Base-by-base conservation (phyloP, 2,888 invertebrate genomes). In the Abscondita cerata region DNA sequence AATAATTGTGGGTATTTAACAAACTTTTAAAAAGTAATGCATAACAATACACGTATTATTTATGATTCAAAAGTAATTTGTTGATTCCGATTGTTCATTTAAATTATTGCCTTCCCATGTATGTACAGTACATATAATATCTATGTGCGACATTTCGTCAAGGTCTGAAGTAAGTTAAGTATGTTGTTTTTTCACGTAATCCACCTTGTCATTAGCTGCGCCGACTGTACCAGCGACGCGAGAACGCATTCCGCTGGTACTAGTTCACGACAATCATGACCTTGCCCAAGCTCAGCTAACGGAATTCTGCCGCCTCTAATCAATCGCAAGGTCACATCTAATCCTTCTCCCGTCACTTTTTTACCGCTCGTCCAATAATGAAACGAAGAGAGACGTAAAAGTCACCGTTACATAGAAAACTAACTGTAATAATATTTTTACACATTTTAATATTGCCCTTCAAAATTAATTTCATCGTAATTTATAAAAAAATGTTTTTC, bases 261-360 rank as follows among this genome's bases (percentile, higher is more conserved):
- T 25, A 25, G 25, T 25, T 25, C 25, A 56, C 57, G 56, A 41
- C 52, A 59, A 63, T 50, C 70, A 68, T 67, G 69, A 70, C 70
- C 70, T 70, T 70, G 70, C 70, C 66, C 70, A 70, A 70, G 68
- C 70, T 60, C 64, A 67, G 54, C 65, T 69, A 69, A 70, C 69
- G 69, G 70, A 68, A 70, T 16, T 44, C 70, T 66, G 52, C 59
- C 63, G 66, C 52, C 64, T 69, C 67, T 70, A 70, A 70, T 69
- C 70, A 69, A 60, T 63, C 61, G 59, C 64, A 70, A 70, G 70
- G 70, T 64, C 68, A 63, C 59, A 44, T 56, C 62, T 68, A 65
- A 67, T 68, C 65, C 64, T 59, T 51, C 46, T 55, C 55, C 63
- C 52, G 65, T 67, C 63, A 60, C 61, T 63, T 56, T n/a, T 63